A percentile compares a stretch with the other conserved stretches of the same genome.
phyloP scores from a whole-genome alignment of 2,888 invertebrate species.

The Muscina levida region DNA sequence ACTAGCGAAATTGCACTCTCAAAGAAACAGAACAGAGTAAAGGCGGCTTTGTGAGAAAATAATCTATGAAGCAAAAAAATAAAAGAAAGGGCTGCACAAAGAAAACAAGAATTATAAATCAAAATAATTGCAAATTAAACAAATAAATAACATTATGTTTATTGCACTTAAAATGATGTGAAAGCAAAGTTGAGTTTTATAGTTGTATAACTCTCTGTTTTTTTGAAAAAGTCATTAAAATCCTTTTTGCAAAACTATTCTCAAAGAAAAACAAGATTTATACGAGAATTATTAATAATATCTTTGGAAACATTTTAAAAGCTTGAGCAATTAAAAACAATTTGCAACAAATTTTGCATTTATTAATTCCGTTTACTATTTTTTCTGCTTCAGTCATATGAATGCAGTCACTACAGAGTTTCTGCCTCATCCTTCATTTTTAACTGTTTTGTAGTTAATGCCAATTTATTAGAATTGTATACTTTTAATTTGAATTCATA shows the following conservation, averaged over 20 bases:
- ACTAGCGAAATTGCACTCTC: conserved; percentile 57
- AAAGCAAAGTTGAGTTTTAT: conserved; percentile 19
- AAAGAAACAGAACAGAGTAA: conserved; percentile 5
- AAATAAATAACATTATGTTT: conserved; percentile 64
- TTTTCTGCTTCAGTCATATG: conserved; percentile 24
- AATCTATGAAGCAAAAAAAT: conserved; percentile 15
- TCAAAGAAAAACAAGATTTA: conserved; percentile 12
- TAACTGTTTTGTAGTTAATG: conserved; percentile 47
- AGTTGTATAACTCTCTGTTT: conserved; percentile 38
- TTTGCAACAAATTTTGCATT: conserved; percentile 53
- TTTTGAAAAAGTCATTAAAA: conserved; percentile 57
- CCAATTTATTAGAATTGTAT: conserved; percentile 78
- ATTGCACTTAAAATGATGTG: conserved; percentile 41
- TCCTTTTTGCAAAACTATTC: conserved; percentile 33
- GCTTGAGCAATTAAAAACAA: conserved; percentile 63
- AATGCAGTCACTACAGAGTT: conserved; percentile 18
- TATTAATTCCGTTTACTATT: conserved; percentile 42
- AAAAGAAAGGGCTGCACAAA: conserved; percentile 5
- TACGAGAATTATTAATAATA: conserved; percentile 22
- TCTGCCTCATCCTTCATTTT: not conserved
- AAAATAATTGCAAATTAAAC: conserved; percentile 64
- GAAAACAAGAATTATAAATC: conserved; percentile 55
- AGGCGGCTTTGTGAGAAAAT: not conserved
- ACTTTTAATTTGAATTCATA: conserved; percentile 79
- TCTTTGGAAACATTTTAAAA: conserved; percentile 34